Conservation (phyloP, 1,140 invertebrate genomes). For the Polypedilum pembai region DNA sequence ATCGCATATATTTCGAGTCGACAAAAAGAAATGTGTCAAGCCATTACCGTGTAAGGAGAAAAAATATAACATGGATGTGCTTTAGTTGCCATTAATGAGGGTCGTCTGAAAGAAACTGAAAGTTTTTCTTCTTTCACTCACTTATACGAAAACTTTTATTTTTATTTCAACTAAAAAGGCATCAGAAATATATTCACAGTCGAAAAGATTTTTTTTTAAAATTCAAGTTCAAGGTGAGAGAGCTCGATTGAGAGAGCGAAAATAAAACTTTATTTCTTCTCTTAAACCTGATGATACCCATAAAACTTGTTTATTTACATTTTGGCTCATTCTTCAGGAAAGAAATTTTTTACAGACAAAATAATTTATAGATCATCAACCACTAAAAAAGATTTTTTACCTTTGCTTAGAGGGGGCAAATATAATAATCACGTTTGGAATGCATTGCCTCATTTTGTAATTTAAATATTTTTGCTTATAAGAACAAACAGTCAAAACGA, state of each 20-base stretch:
- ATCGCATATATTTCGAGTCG: neutral
- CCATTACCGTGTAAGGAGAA: neutral
- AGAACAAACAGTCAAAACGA: too few relatives aligned
- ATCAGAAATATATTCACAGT: neutral
- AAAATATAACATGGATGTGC: neutral
- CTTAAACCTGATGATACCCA: neutral
- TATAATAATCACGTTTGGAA: too few relatives aligned
- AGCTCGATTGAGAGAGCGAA: neutral
- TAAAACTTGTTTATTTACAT: neutral
- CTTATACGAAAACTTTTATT: neutral
- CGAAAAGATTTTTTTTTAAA: neutral
- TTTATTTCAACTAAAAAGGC: neutral
- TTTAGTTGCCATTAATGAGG: neutral
- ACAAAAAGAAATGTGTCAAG: slow-evolving; percentile 10
- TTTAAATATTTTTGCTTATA: too few relatives aligned
- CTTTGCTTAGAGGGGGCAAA: too few relatives aligned
- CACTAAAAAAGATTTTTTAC: neutral
- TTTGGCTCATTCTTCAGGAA: neutral
- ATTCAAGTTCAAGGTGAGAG: slow-evolving; percentile 1
- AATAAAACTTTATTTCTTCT: neutral
- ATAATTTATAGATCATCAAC: neutral
- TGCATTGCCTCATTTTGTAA: too few relatives aligned
- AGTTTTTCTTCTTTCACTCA: neutral
- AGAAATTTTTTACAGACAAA: neutral
- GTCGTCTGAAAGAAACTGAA: slow-evolving; percentile 5